These are phyloP conservation scores for Tachyglossus aculeatus DNA, from an alignment of 2,797 vertebrate species.

Conservation along the genomic window DNA sequence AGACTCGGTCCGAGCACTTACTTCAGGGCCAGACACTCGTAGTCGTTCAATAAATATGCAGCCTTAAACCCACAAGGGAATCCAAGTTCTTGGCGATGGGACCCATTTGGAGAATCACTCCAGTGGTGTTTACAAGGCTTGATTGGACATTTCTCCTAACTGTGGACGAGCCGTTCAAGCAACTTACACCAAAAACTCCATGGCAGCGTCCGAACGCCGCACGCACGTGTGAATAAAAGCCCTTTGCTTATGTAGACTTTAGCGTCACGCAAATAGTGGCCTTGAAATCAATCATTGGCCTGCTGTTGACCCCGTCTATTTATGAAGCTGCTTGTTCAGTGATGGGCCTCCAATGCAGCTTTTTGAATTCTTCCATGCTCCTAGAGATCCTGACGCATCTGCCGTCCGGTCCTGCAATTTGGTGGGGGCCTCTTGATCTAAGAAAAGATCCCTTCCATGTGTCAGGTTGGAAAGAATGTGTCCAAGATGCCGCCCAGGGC, in stretches of 20 bases:
- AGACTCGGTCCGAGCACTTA: too few species aligned
- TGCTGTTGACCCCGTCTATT: not conserved
- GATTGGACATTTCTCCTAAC: too few species aligned
- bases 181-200: too few species aligned
- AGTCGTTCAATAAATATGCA: too few species aligned
- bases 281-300: not conserved
- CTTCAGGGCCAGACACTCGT: too few species aligned
- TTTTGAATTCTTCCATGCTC: slow-evolving; percentile 22
- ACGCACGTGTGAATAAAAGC: slow-evolving; percentile 13
- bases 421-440: slow-evolving; percentile 13
- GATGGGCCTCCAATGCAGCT: not conserved
- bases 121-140: too few species aligned
- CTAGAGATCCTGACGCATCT: not conserved
- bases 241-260: not conserved
- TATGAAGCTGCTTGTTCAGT: not conserved
- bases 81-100: not conserved
- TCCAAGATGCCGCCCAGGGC: not conserved
- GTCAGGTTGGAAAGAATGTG: slow-evolving; percentile 44
- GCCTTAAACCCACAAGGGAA: too few species aligned
- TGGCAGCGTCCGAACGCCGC: too few species aligned
- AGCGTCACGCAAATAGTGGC: not conserved
- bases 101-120: too few species aligned
- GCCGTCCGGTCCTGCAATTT: not conserved
- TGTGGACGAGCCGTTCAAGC: too few species aligned
- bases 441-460: slow-evolving; percentile 10